Percentiles rank a stretch among this genome's conserved stretches.
These are phyloP conservation scores for Chelonoidis abingdonii DNA, from an alignment of 2,113 vertebrate species.

Conservation along the genomic window DNA sequence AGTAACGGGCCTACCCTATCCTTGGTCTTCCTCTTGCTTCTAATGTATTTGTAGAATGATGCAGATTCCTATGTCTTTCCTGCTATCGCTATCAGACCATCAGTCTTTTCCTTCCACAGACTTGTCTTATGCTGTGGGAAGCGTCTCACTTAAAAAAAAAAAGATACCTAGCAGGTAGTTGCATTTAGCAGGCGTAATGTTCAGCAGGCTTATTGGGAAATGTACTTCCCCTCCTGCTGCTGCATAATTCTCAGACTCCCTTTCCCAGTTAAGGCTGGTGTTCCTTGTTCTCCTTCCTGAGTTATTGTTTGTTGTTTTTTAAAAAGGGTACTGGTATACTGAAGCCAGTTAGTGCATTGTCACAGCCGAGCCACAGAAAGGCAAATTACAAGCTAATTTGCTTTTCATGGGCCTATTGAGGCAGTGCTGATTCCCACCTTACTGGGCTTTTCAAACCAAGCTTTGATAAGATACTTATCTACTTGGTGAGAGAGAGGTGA, in stretches of 20 bases:
- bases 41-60: background rate
- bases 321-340: background rate
- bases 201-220: background rate
- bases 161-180: background rate
- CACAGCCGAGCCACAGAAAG: background rate
- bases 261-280: background rate
- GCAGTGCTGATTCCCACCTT: background rate
- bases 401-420: background rate
- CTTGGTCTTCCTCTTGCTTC: too few species aligned
- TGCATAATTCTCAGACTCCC: background rate
- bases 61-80: background rate
- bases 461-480: background rate
- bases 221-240: rapidly evolving
- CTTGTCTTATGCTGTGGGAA: background rate
- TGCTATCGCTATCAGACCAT: background rate
- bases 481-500: background rate
- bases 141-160: background rate
- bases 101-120: background rate
- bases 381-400: background rate
- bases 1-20: too few species aligned
- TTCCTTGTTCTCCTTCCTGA: background rate
- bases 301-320: background rate
- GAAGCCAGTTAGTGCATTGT: background rate
- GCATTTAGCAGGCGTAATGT: background rate
- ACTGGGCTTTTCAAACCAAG: background rate